Base-by-base conservation (phyloP, 1,140 invertebrate species). In the Rhizoglyphus robini region DNA sequence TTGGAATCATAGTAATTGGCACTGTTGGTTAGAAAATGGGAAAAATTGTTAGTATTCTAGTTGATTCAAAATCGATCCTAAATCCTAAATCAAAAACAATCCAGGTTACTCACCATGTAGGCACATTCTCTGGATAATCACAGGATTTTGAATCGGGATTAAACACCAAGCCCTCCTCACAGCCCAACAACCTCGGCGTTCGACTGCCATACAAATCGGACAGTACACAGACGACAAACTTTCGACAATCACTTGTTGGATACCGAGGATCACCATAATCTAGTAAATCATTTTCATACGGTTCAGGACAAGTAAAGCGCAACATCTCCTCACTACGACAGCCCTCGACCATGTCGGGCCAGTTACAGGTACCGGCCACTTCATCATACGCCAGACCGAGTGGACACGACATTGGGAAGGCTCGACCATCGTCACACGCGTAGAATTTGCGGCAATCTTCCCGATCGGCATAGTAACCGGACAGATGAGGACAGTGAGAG, bases 401-500 rank as follows among this genome's bases (percentile, higher is more conserved):
- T 0, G 88, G 88, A 74, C 89, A 93, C 38, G 82, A 84, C 70
- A 86, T 86, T 74, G 88, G 85, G 41, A 81, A 84, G 65, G 90
- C 86, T 61, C 84, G 84, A 66, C 87, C 87, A 74, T 92, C 88
- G 48, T 92, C 75, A 74, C 89, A 93, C 11, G 77, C 75, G 77
- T 90, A 88, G 81, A 90, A 94, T 75, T 92, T 91, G 71, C 90
- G 83, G 82, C 90, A 93, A 76, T 93, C 90, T 65, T 91, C 88
- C 54, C 90, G 89, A 77, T 95, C 90, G 67, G 90, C 88, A 77
- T 94, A 93, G 81, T 90, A 89, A 4, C 89, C 89, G 74, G 90
- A 90, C 71, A 82, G 81, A 65, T 88, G 80, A 4, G 88, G 88
- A 78, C 71, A 71, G 29, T 51, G 48, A 3, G 29, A 25, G 20